Conservation (phyloP, 2,888 invertebrate species). For the Hypsopygia costalis region DNA sequence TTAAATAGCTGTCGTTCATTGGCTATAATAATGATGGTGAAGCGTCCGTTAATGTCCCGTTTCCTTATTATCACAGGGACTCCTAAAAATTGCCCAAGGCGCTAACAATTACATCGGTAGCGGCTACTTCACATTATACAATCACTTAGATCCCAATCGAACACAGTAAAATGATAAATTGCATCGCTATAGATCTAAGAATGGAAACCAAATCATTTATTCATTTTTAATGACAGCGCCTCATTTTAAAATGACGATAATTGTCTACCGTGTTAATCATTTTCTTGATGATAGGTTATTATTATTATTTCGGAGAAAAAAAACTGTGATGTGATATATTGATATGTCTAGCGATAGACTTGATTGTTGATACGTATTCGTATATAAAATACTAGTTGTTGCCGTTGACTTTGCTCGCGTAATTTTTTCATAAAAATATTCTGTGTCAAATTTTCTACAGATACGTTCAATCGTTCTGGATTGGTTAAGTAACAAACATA, state of each 20-base stretch:
- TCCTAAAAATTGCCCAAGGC: conserved; percentile 42
- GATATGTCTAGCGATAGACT: conserved; percentile 1
- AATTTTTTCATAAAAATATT: too few relatives aligned
- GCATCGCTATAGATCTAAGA: conserved; percentile 12
- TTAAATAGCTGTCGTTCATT: too few relatives aligned
- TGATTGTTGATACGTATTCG: too few relatives aligned
- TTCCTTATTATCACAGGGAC: conserved; percentile 12
- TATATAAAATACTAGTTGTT: too few relatives aligned
- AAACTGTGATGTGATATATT: conserved; percentile 17
- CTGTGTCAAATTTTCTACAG: too few relatives aligned
- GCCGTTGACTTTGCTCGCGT: too few relatives aligned
- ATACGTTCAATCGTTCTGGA: too few relatives aligned
- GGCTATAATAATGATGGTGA: too few relatives aligned
- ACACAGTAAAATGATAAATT: conserved; percentile 26
- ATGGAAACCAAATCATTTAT: conserved; percentile 27
- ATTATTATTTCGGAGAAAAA: conserved; percentile 30
- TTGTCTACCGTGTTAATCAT: conserved; percentile 49
- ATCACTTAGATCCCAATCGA: conserved; percentile 44
- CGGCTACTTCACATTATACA: conserved; percentile 40
- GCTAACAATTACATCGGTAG: conserved; percentile 51
- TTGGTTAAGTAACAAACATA: too few relatives aligned
- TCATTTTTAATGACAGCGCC: conserved; percentile 37
- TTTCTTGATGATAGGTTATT: conserved; percentile 44
- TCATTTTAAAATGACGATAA: conserved; percentile 43
- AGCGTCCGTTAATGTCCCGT: too few relatives aligned